phyloP scores from a whole-genome alignment of 2,113 vertebrate species.

The Rhabdornis inornatus region DNA sequence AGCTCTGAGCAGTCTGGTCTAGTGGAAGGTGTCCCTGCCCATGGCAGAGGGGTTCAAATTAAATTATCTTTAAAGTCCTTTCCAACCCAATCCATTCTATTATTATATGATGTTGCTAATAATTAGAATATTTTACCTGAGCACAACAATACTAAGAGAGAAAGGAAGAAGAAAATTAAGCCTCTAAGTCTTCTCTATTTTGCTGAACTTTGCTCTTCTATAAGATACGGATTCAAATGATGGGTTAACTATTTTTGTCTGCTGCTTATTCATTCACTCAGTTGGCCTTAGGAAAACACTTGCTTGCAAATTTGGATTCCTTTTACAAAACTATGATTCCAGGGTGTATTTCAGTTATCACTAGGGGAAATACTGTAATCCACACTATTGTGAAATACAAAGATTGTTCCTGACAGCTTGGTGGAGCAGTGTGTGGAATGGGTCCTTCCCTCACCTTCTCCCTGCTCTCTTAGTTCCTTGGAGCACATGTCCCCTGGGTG shows the following conservation, averaged over 20 bases:
- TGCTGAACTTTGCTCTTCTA: not conserved
- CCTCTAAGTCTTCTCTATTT: not conserved
- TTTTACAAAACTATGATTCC: not conserved
- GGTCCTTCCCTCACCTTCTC: not conserved
- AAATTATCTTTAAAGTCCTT: not conserved
- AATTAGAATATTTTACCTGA: not conserved
- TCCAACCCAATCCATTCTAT: not conserved
- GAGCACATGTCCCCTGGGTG: rapidly evolving
- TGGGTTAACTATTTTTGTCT: not conserved
- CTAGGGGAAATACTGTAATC: not conserved
- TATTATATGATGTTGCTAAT: not conserved
- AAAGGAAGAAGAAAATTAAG: not conserved
- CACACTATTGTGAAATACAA: not conserved
- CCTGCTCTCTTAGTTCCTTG: not conserved
- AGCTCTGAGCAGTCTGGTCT: not conserved
- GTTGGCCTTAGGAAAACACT: not conserved
- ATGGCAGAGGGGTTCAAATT: not conserved
- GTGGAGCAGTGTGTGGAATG: not conserved
- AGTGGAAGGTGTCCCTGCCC: not conserved
- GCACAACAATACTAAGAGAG: not conserved
- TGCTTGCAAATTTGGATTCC: not conserved
- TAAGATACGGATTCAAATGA: not conserved
- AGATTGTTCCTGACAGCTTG: not conserved
- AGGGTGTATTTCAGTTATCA: not conserved
- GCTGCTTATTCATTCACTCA: not conserved